Conservation (phyloP, 2,797 vertebrate genomes). For the Dendrocincla fuliginosa region DNA sequence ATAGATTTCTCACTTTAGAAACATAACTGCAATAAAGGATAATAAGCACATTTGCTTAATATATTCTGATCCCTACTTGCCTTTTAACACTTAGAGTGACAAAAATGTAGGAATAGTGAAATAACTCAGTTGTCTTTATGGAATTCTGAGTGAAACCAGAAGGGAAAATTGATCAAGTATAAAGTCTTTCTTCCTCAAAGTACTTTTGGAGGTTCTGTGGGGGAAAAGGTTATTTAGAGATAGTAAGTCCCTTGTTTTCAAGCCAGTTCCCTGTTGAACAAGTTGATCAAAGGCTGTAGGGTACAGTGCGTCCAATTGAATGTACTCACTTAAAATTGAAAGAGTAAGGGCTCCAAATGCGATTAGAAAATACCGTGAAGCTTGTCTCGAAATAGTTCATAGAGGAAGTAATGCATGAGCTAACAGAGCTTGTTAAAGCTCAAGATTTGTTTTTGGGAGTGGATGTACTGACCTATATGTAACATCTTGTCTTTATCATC, state of each 20-base stretch:
- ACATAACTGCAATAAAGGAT: not conserved
- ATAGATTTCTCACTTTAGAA: not conserved
- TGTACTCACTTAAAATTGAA: not conserved
- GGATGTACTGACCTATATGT: not conserved
- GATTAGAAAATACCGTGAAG: not conserved
- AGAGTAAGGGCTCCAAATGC: not conserved
- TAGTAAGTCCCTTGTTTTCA: not conserved
- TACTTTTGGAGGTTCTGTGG: not conserved
- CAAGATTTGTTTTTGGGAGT: not conserved
- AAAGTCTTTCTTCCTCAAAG: not conserved
- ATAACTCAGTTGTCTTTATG: not conserved
- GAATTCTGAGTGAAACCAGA: not conserved
- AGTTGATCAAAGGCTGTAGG: not conserved
- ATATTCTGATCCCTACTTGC: not conserved
- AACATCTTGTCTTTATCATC: not conserved
- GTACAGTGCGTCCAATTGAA: not conserved
- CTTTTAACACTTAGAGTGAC: not conserved
- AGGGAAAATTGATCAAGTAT: not conserved
- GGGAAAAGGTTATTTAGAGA: not conserved
- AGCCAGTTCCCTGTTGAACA: not conserved
- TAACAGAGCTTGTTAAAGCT: not conserved
- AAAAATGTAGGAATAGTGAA: not conserved
- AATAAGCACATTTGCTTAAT: not conserved
- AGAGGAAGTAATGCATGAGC: not conserved
- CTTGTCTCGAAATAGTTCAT: not conserved